Percentiles rank a stretch among this genome's conserved stretches.
Evolutionary conservation across 2,113 vertebrate genomes (phyloP).

Genomic region (Ctenomys sociabilis): DNA sequence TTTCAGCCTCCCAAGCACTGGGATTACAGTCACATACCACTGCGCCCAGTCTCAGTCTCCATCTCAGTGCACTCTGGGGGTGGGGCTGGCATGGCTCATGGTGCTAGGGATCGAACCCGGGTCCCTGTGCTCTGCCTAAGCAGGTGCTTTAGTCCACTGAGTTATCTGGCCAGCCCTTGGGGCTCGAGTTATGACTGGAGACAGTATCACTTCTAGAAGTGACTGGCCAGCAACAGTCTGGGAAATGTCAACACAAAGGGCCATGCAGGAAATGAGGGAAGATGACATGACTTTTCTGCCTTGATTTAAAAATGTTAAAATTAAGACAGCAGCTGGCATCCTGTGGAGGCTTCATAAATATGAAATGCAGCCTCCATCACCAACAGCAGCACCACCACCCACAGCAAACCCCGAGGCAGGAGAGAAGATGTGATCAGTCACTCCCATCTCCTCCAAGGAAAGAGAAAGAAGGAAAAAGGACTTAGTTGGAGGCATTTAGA

Average conservation of each 20-base stretch:
- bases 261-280: not conserved
- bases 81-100: too few species aligned
- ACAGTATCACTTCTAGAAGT: not conserved
- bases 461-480: not conserved
- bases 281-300: not conserved
- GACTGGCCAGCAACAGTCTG: not conserved
- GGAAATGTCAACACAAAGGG: slow-evolving; percentile 23
- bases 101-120: too few species aligned
- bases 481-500: not conserved
- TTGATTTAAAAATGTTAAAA: not conserved
- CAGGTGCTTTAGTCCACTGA: too few species aligned
- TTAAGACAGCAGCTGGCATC: not conserved
- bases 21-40: too few species aligned
- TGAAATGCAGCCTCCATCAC: not conserved
- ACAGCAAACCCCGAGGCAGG: not conserved
- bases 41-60: too few species aligned
- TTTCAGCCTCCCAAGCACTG: too few species aligned
- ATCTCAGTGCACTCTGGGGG: too few species aligned
- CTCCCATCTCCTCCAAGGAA: not conserved
- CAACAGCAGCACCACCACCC: not conserved
- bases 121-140: too few species aligned
- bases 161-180: too few species aligned
- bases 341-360: not conserved
- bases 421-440: not conserved
- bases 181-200: too few species aligned